Base-by-base conservation (phyloP, 2,113 vertebrate genomes). In the Phrynocephalus versicolor region DNA sequence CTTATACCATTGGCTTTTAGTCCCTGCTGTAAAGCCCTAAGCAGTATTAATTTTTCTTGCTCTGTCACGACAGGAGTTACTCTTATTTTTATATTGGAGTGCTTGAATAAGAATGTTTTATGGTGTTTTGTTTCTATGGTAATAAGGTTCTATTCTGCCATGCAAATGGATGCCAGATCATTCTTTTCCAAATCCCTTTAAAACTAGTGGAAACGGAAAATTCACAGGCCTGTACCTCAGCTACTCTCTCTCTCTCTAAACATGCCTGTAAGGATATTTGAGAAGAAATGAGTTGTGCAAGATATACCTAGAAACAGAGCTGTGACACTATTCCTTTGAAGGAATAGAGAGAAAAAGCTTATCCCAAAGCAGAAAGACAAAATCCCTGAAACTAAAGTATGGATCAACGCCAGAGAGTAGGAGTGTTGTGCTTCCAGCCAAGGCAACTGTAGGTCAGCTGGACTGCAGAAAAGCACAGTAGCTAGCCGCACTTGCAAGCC, bases 11-110 rank as follows among this genome's bases (percentile, higher is more conserved):
- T 87, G 79, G 81, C 85, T 91, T 72, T 93, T 91, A 92, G 2
- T 80, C 91, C 88, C 91, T 92, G 91, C 84, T 88, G 79, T 65
- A 83, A 85, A 77, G 84, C 92, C 91, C 69, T 84, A 84, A 87
- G 92, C 83, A 88, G 82, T 83, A 79, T 88, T 57, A 88, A 84
- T 1, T 21, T 85, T 91, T 93, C 92, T 89, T 62, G 85, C 73
- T 93, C 92, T 89, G 57, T 84, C 73, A 86, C 70, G 78, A 37
- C 86, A 82, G 67, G 23, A 6, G 2, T 83, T 81, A 14, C 87
- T 84, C 64, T 87, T 83, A 51, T 90, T 92, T 0, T 80, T 33
- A 67, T 0, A n/a, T 30, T 86, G 84, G 79, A 70, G 1, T 81
- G 79, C 62, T 89, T 67, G 79, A 6, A 1, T 74, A 85, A 85